Evolutionary conservation across 2,888 invertebrate species (phyloP).

Genomic region (Pemphredon lugubris): DNA sequence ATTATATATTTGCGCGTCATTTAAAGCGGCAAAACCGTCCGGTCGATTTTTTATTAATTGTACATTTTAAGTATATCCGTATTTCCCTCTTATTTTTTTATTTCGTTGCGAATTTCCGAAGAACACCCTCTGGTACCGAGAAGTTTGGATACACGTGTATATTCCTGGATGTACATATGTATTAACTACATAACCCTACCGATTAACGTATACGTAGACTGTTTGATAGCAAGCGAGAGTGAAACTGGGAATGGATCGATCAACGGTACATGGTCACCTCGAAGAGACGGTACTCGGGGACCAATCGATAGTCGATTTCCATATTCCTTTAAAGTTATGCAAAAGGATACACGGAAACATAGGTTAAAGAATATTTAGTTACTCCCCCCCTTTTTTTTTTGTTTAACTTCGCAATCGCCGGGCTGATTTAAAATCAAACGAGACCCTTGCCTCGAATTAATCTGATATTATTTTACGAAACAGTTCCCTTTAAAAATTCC

Average conservation of each 20-base stretch:
- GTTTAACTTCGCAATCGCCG: neutral
- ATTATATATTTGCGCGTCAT: too few species aligned
- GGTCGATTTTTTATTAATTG: too few species aligned
- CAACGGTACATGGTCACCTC: slow-evolving; percentile 54
- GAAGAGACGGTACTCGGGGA: slow-evolving; percentile 47
- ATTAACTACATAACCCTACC: slow-evolving; percentile 39
- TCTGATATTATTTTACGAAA: too few species aligned
- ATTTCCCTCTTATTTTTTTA: slow-evolving; percentile 14
- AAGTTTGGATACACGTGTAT: slow-evolving; percentile 52
- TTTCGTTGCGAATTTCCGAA: slow-evolving; percentile 37
- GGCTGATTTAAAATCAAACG: too few species aligned
- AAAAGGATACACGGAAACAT: slow-evolving; percentile 10
- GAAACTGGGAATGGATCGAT: slow-evolving; percentile 64
- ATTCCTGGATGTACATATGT: slow-evolving; percentile 21
- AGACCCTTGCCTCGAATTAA: too few species aligned
- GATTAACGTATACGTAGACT: slow-evolving; percentile 24
- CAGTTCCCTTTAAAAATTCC: too few species aligned
- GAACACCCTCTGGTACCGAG: slow-evolving; percentile 29
- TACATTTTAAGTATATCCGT: neutral
- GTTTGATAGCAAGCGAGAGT: slow-evolving; percentile 59
- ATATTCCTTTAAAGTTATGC: slow-evolving; percentile 46
- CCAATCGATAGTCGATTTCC: slow-evolving; percentile 58
- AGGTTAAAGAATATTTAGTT: neutral
- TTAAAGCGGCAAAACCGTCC: too few species aligned
- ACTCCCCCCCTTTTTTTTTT: neutral